Conservation (phyloP, 2,797 vertebrate species). For the Percopsis omiscomaycus region DNA sequence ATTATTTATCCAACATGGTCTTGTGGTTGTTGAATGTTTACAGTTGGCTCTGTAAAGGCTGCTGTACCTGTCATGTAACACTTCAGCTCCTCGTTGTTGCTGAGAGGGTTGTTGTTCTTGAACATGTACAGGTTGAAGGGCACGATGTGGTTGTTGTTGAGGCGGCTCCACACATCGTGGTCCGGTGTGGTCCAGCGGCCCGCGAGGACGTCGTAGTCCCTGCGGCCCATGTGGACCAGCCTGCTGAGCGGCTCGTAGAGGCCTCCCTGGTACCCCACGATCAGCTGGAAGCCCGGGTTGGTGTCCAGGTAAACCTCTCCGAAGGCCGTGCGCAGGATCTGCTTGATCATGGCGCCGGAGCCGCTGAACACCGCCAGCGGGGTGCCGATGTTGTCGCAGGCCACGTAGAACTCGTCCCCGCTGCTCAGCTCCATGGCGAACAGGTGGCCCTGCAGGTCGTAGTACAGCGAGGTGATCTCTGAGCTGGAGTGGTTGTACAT, state of each 20-base stretch:
- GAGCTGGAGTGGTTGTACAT: slow-evolving; percentile 98
- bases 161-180: slow-evolving; percentile 90
- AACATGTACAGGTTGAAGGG: slow-evolving; percentile 99
- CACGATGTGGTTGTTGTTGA: slow-evolving; percentile 89
- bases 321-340: slow-evolving; percentile 93
- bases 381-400: slow-evolving; percentile 96
- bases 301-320: slow-evolving; percentile 98
- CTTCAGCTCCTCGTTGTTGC: slow-evolving; percentile 92
- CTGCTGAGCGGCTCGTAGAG: slow-evolving; percentile 94
- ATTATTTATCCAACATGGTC: background rate
- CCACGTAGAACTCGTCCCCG: slow-evolving; percentile 96
- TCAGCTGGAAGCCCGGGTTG: slow-evolving; percentile 92
- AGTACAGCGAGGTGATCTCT: slow-evolving; percentile 96
- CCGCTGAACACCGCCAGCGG: slow-evolving; percentile 96
- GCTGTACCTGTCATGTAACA: slow-evolving; percentile 97
- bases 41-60: background rate
- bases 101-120: slow-evolving; percentile 98
- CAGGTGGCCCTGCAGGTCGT: slow-evolving; percentile 96
- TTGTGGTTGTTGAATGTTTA: slow-evolving; percentile 4
- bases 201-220: slow-evolving; percentile 93
- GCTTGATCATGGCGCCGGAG: slow-evolving; percentile 95
- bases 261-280: slow-evolving; percentile 95
- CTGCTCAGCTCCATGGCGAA: slow-evolving; percentile 98
- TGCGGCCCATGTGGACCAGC: slow-evolving; percentile 92
- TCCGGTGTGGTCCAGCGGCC: slow-evolving; percentile 97